These are phyloP conservation scores for Hermodice carunculata DNA, from an alignment of 2,888 invertebrate genomes.

Conservation along the genomic window DNA sequence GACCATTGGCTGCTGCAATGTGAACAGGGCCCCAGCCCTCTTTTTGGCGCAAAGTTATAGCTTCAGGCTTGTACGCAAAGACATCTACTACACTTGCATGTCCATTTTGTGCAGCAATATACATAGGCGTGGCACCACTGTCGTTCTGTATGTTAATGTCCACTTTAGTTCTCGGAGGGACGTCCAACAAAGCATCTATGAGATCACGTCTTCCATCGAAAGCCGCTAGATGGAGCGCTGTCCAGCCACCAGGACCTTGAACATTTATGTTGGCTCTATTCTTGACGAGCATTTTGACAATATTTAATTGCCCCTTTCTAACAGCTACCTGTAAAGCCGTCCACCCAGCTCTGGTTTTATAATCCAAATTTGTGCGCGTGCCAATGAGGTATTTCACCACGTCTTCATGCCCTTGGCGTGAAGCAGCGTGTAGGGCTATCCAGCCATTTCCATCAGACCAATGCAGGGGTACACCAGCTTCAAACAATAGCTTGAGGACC, in stretches of 20 bases:
- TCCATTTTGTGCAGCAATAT: slow-evolving; percentile 34
- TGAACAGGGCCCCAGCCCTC: slow-evolving; percentile 37
- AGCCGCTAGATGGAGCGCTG: slow-evolving; percentile 32
- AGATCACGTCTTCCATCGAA: slow-evolving; percentile 19
- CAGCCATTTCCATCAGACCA: slow-evolving; percentile 39
- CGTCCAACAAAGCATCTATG: slow-evolving; percentile 12
- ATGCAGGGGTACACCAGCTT: slow-evolving; percentile 31
- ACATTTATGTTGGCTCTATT: slow-evolving; percentile 29
- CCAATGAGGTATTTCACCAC: slow-evolving; percentile 22
- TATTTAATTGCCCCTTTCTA: slow-evolving; percentile 18
- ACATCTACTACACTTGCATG: slow-evolving; percentile 20
- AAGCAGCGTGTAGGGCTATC: slow-evolving; percentile 33
- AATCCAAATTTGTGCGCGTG: slow-evolving; percentile 21
- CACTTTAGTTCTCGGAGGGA: not conserved
- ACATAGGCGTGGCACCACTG: slow-evolving; percentile 36
- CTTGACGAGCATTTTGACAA: slow-evolving; percentile 26
- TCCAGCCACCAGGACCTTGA: slow-evolving; percentile 29
- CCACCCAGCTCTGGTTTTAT: slow-evolving; percentile 32
- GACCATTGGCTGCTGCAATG: slow-evolving; percentile 28
- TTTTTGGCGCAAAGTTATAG: slow-evolving; percentile 26
- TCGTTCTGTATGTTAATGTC: slow-evolving; percentile 20
- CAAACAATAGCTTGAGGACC: slow-evolving; percentile 19
- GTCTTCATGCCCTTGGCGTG: slow-evolving; percentile 16
- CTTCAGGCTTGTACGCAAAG: slow-evolving; percentile 17
- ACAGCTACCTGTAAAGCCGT: slow-evolving; percentile 38